phyloP scores from a whole-genome alignment of 2,797 vertebrate species.

The Pangasius mekongensis region DNA sequence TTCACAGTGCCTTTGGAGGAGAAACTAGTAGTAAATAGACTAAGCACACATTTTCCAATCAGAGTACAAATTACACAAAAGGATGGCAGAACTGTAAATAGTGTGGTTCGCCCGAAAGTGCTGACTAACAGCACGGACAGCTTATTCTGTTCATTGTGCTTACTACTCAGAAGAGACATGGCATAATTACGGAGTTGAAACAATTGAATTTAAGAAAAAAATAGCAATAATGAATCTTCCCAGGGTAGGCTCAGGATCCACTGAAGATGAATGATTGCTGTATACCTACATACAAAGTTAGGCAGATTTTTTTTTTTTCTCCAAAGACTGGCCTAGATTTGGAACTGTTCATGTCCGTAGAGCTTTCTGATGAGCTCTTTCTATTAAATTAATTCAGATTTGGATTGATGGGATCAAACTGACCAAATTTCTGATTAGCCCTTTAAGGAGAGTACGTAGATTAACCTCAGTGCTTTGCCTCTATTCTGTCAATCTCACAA shows the following conservation, averaged over 20 bases:
- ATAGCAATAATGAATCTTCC: neutral
- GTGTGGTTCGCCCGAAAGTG: neutral
- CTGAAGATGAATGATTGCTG: neutral
- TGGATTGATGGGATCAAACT: slow-evolving; percentile 68
- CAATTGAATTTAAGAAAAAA: neutral
- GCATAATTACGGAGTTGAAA: neutral
- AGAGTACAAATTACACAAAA: neutral
- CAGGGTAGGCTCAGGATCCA: too few species aligned
- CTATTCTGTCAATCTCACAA: slow-evolving; percentile 68
- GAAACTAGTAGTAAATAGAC: neutral
- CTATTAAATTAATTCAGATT: slow-evolving; percentile 67
- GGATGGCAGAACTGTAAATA: neutral
- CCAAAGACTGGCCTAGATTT: slow-evolving; percentile 47
- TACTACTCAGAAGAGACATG: neutral
- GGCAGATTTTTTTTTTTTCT: slow-evolving; percentile 32
- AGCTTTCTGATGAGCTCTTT: slow-evolving; percentile 68
- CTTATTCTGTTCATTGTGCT: neutral
- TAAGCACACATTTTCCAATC: neutral
- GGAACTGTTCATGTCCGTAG: slow-evolving; percentile 35
- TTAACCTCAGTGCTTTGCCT: slow-evolving; percentile 75
- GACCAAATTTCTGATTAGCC: slow-evolving; percentile 72
- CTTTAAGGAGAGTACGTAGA: slow-evolving; percentile 74
- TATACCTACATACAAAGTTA: slow-evolving; percentile 15
- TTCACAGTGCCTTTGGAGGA: neutral
- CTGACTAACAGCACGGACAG: neutral